Evolutionary conservation across 1,140 invertebrate genomes (phyloP), one percentile per base, ranked within the genome.

Genomic region (Marisa cornuarietis): DNA sequence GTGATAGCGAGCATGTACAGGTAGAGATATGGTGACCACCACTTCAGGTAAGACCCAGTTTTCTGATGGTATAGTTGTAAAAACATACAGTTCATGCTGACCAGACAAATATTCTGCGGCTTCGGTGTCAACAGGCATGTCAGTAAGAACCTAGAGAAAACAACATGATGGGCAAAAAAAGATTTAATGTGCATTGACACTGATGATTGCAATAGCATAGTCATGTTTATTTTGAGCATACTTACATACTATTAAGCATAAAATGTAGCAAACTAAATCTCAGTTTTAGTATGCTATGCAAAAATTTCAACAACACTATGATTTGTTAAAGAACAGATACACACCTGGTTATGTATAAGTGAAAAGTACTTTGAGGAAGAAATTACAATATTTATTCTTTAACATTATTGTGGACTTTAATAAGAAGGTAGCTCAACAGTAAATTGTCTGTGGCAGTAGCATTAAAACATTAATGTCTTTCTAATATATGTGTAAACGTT

Each of bases 1-100:
- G 51, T 86, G 86, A 66, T 86, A 87, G 3, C 86, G 76, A 18
- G 84, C 66, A 82, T 87, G 86, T 72, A 86, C 74, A 26, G 85
- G 86, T 13, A 87, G 51, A 26, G 79, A 81, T 2, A 87, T 78
- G 52, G 77, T 80, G 20, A 80, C 76, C 2, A 66, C n/a, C n/a
- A 75, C 26, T 16, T 71, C 75, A 22, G 62, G 42, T 24, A 54
- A 31, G 42, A 68, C 26, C 20, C 42, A 20, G 16, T 1, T 69
- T 26, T 71, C 31, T 18, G 74, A 14, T 26, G 49, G 69, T 24
- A 78, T 7, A 24, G 71, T n/a, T 22, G 80, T n/a, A 73, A 63
- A 85, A n/a, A 86, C 78, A 65, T 76, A 80, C 11, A 86, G 61
- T 6, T 73, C 71, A 20, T 82, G 79, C 20, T 71, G 62, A 22